Evolutionary conservation across 1,140 invertebrate species (phyloP), one percentile per base, ranked within the genome.

Genomic region (Brachionus plicatilis): DNA sequence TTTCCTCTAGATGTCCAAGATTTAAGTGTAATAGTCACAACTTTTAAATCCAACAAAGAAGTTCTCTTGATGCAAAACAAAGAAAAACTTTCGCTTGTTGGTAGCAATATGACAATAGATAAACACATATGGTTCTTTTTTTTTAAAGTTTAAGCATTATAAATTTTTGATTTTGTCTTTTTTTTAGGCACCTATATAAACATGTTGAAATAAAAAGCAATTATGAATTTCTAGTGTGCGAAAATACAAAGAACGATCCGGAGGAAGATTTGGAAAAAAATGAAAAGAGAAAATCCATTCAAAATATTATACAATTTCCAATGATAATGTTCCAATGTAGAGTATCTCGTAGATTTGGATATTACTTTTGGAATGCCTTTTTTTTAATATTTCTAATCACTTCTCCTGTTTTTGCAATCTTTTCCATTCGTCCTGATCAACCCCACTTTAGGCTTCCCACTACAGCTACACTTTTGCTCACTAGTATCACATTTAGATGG

Each of bases 321-420:
- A 20, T 82, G 66, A 68, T 85, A 84, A 47, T 68, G 85, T 50
- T 85, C 84, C 17, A 85, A 41, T 86, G 86, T 85, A 60, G 86
- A 53, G 86, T 86, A 14, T 85, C 86, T 7, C 47, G 86, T 79
- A 20, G 86, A 66, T 86, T 86, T 12, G 86, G 86, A 43, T 87
- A 86, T 83, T 87, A 86, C 65, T 87, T 86, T 60, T 87, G 86
- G 86, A 87, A 87, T 68, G 86, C 86, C 14, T 87, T 85, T 80
- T 82, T 87, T 33, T 65, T 87, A 65, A 87, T 87, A 87, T 87
- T 87, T 66, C 85, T 88, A 14, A 88, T 88, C 47, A 89, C 88
- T 85, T 88, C 87, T 84, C 86, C 89, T 84, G 88, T 88, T 45
- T 90, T 90, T 86, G 87, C 89, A 45, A 90, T 89, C 84, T 90